phyloP scores from a whole-genome alignment of 1,140 invertebrate genomes.

The Leptinotarsa texana region DNA sequence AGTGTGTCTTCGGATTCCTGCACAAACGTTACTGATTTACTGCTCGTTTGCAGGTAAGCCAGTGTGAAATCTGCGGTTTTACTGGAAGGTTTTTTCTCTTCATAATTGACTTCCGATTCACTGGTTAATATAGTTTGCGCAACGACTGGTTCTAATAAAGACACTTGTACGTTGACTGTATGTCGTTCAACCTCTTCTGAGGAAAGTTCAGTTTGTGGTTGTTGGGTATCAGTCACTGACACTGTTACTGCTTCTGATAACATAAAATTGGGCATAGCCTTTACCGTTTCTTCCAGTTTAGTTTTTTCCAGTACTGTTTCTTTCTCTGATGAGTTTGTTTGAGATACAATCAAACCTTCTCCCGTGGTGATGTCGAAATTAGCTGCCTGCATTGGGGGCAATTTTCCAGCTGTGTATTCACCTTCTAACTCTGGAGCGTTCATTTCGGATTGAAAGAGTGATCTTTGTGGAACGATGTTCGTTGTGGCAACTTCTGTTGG shows the following conservation, averaged over 20 bases:
- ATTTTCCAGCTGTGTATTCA: constrained; percentile 57
- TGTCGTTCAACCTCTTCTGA: constrained; percentile 57
- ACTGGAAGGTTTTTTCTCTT: constrained; percentile 51
- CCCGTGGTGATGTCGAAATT: constrained; percentile 62
- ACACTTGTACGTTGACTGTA: constrained; percentile 62
- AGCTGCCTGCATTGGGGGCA: constrained; percentile 66
- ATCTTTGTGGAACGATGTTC: constrained; percentile 66
- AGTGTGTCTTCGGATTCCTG: constrained; percentile 66
- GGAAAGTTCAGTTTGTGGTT: constrained; percentile 62
- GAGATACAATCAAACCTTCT: constrained; percentile 65
- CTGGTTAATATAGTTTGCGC: constrained; percentile 62
- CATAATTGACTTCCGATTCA: constrained; percentile 65
- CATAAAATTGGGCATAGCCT: constrained; percentile 62
- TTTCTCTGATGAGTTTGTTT: constrained; percentile 64
- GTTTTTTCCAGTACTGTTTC: constrained; percentile 62
- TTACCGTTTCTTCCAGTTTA: constrained; percentile 57
- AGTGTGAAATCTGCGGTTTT: constrained; percentile 61
- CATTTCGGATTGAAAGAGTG: constrained; percentile 66
- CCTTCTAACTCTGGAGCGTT: constrained; percentile 70
- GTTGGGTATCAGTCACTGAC: constrained; percentile 62
- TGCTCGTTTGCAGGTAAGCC: constrained; percentile 61
- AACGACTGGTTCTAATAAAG: constrained; percentile 63
- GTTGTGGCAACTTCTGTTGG: constrained; percentile 73
- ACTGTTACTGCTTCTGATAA: constrained; percentile 65
- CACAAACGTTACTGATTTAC: constrained; percentile 57